Base-by-base conservation (phyloP, 2,888 invertebrate genomes). In the Entomobrya proxima region DNA sequence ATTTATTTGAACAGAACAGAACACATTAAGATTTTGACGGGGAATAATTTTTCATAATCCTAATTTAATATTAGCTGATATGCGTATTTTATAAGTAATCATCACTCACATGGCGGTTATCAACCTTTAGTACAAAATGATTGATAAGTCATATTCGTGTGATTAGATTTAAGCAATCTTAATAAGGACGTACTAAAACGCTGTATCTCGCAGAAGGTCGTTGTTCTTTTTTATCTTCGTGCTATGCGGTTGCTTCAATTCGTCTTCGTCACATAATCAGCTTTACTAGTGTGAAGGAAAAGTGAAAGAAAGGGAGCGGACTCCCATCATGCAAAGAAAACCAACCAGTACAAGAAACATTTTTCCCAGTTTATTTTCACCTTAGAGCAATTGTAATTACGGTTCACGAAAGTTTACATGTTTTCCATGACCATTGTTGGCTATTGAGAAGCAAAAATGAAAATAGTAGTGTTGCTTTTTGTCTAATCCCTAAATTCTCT, bases 231-330 rank as follows among this genome's bases (percentile, higher is more conserved):
- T 37, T 61, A 24, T 78, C n/a, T 47, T n/a, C 64, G 15, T 50
- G 69, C 15, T 61, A 30, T 9, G 18, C n/a, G 18, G 15, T n/a
- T 35, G 40, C 55, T 37, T 76, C 58, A 58, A 35, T 76, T 52
- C 40, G 13, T 37, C 76, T 58, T 52, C 50, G 64, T 77, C 77
- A 78, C 21, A 44, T 24, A n/a, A 75, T 61, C n/a, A 52, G 40
- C n/a, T 27, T 61, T 21, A 35, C 21, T 13, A 32, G 64, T 13
- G 3, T 47, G 47, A 13, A 7, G 11, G 47, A 5, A n/a, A 2
- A 37, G 64, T 64, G 37, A 58, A 64, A 64, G 44, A 64, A 77
- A 55, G 77, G 77, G 77, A 61, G 77, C 64, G 61, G 35, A 58
- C 77, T 1, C 3, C 64, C 18, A 37, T 27, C 55, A 21, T 13